Base-by-base conservation (phyloP, 2,888 invertebrate species). In the Norana najaformis region DNA sequence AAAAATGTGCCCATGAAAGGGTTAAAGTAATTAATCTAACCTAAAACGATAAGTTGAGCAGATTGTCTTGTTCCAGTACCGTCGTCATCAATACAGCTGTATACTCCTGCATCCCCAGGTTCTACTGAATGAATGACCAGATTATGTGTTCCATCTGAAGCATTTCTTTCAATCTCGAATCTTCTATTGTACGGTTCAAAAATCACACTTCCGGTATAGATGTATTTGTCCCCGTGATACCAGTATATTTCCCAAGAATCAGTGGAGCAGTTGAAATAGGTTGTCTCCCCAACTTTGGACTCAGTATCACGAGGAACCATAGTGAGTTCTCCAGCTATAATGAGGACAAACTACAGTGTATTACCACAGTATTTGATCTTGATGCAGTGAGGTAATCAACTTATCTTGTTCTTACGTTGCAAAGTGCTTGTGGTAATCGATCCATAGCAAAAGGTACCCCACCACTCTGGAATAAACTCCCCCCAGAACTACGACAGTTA, bases 131-230 rank as follows among this genome's bases (percentile, higher is more conserved):
- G n/a, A n/a, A 69, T 69, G 0, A 69, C n/a, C 8, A 69, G n/a
- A n/a, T 69, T 69, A 11, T 69, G n/a, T n/a, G 69, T n/a, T 69
- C 69, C 69, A 11, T 69, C 11, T n/a, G 69, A 69, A 0, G 69
- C 69, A 69, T 69, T 69, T n/a, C 69, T 69, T 30, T 69, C 69
- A 69, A 69, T 69, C 69, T 69, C 69, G 69, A 69, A 69, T 69
- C 69, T 30, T n/a, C n/a, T 13, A 2, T 8, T 1, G 11, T 69
- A 69, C 8, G n/a, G 69, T 30, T 69, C n/a, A 69, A n/a, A n/a
- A 69, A 69, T n/a, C 11, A 5, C n/a, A 11, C 13, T 1, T 69
- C n/a, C 69, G 3, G 30, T 8, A n/a, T 69, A 69, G n/a, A 69
- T 69, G 69, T 69, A n/a, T 3, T 69, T 30, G n/a, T 3, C 6